Base-by-base conservation (phyloP, 1,140 invertebrate species). In the Cotesia vestalis region DNA sequence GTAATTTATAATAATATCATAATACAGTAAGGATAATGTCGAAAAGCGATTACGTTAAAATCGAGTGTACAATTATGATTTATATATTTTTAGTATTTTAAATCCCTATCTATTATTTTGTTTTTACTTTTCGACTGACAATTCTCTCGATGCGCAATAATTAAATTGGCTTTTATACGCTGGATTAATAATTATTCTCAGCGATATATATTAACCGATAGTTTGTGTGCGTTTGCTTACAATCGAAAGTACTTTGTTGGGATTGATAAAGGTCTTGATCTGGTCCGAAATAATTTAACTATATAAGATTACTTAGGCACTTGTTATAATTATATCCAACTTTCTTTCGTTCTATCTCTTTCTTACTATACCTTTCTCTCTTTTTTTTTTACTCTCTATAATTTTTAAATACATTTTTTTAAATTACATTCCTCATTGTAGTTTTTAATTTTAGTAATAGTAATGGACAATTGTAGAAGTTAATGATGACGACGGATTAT, bases 281-380 rank as follows among this genome's bases (percentile, higher is more conserved):
- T 86, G 85, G 84, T 86, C 84, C 83, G 79, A 86, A 85, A 83
- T 81, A 86, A 84, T 77, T 84, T 85, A 73, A 78, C 73, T 69
- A 84, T 82, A 81, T 81, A 83, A 46, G 40, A 46, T 46, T 86
- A 86, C 81, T 83, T 87, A 87, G 85, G 85, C 85, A 87, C 85
- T 87, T 87, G 85, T 85, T 85, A 82, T 75, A 52, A 52, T 20
- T 71, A 64, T 71, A 64, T 71, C 34, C 57, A 38, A 36, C 40
- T 17, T 40, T 9, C 14, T 85, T 77, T 83, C 78, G 77, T 81
- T 79, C 84, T 36, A 4, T 35, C 52, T 27, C 34, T 57, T 20
- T 52, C 12, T 20, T 20, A 20, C 12, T 20, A 4, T 12, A 64
- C 12, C 38, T 64, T 20, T 40, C 38, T 20, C 40, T n/a, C 11